A percentile compares a stretch with the other conserved stretches of the same genome.
Evolutionary conservation across 2,113 vertebrate genomes (phyloP).

Genomic region (Pseudorectes ferrugineus): DNA sequence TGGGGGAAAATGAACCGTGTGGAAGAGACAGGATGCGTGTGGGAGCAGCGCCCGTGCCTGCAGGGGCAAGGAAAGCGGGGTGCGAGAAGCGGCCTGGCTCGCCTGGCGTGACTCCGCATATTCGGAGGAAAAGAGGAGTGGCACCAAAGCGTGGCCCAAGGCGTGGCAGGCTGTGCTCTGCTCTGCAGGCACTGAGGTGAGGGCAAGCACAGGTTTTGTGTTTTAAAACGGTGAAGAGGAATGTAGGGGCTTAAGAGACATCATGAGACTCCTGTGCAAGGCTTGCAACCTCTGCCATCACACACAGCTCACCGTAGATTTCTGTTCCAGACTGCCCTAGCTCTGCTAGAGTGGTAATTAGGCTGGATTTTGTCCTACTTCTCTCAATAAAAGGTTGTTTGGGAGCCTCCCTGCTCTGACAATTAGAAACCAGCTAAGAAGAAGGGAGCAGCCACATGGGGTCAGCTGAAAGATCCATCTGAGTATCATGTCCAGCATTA

Average conservation of each 20-base stretch:
- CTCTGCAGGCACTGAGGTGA: neutral
- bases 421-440: neutral
- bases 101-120: accelerated
- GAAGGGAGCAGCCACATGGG: accelerated
- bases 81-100: neutral
- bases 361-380: neutral
- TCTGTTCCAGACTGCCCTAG: neutral
- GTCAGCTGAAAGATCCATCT: neutral
- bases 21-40: neutral
- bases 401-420: neutral
- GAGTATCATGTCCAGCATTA: neutral
- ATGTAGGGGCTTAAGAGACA: neutral
- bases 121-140: neutral
- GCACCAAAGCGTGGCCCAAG: neutral
- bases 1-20: neutral
- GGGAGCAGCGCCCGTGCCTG: neutral
- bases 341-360: neutral
- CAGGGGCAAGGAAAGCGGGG: neutral
- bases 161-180: neutral
- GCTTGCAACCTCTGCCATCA: neutral
- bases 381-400: neutral
- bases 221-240: neutral
- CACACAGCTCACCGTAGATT: neutral
- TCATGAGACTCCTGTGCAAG: neutral
- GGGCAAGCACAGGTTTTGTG: accelerated